Evolutionary conservation across 2,888 invertebrate species (phyloP), one percentile per base, ranked within the genome.

Genomic region (Himalopsyche japonica): DNA sequence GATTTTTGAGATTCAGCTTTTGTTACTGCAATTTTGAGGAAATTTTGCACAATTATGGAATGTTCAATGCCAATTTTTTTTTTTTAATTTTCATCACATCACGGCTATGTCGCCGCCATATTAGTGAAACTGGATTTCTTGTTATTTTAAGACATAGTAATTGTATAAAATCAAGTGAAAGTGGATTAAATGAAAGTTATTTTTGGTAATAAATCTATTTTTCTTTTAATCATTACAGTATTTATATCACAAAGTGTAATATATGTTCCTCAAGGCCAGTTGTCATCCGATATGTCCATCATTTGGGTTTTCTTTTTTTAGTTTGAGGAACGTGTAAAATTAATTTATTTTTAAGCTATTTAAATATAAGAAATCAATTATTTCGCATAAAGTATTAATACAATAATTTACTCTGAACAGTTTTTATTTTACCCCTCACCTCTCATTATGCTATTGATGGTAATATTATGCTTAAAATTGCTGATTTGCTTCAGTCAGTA

Each of bases 271-370:
- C 76, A 64, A 43, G 24, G 76, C 34, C 81, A 78, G 80, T 57
- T 80, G 77, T 81, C 81, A 30, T 70, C 70, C 77, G 78, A 77
- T 64, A 84, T 84, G 84, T 84, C 84, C 84, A 84, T 81, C 81
- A 12, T 27, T 70, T 83, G 24, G 43, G 70, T 37, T 81, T 20
- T 57, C 43, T 43, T 30, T 70, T n/a, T 70, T 70, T 70, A 70
- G 70, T 70, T 70, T 70, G 37, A 34, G 34, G 78, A 48, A 43
- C 30, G 34, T 64, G 76, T 80, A 81, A 47, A 84, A 84, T 84
- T 84, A 81, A 84, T 78, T 81, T 84, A 81, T 57, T 70, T 37
- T 70, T 81, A 84, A 57, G 78, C 64, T 77, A 81, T 78, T 81
- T 70, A 81, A 30, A 70, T 49, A 43, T 84, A 84, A 84, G 78